Evolutionary conservation across 2,797 vertebrate genomes (phyloP).

Genomic region (Alexandromys oeconomus): DNA sequence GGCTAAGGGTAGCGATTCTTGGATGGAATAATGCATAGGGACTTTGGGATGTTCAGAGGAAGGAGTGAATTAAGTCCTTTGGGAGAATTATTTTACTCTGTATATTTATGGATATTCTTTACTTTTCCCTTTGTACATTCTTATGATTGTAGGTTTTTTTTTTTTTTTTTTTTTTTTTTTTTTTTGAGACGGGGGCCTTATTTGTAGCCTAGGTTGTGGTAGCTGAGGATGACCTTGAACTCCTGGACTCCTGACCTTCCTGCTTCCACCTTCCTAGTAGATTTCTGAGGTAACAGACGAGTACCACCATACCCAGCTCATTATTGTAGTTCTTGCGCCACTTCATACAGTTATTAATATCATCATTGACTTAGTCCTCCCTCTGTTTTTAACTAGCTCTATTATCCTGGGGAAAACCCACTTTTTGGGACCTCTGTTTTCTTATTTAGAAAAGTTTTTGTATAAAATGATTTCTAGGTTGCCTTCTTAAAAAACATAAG

Average conservation of each 20-base stretch:
- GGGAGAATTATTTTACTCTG: slow-evolving; percentile 53
- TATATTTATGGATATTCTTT: slow-evolving; percentile 50
- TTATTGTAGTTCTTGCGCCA: neutral
- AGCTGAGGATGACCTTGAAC: neutral
- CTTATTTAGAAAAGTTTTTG: slow-evolving; percentile 38
- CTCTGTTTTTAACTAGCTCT: neutral
- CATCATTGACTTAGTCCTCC: neutral
- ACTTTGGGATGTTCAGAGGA: slow-evolving; percentile 49
- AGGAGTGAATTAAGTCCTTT: slow-evolving; percentile 58
- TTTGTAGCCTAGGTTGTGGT: neutral
- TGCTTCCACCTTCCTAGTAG: neutral
- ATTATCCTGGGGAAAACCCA: slow-evolving; percentile 17
- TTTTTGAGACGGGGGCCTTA: neutral
- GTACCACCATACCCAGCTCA: neutral
- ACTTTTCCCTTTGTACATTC: slow-evolving; percentile 44
- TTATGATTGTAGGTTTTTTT: neutral
- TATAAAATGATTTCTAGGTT: slow-evolving; percentile 53
- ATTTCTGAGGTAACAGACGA: neutral
- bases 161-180: neutral
- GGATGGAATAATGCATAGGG: slow-evolving; percentile 37
- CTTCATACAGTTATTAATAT: neutral
- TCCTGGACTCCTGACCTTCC: neutral
- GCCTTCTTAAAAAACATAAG: slow-evolving; percentile 14
- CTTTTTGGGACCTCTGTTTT: slow-evolving; percentile 31
- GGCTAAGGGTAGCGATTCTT: slow-evolving; percentile 55